Evolutionary conservation across 1,140 invertebrate species (phyloP).

Genomic region (Planococcus citri): DNA sequence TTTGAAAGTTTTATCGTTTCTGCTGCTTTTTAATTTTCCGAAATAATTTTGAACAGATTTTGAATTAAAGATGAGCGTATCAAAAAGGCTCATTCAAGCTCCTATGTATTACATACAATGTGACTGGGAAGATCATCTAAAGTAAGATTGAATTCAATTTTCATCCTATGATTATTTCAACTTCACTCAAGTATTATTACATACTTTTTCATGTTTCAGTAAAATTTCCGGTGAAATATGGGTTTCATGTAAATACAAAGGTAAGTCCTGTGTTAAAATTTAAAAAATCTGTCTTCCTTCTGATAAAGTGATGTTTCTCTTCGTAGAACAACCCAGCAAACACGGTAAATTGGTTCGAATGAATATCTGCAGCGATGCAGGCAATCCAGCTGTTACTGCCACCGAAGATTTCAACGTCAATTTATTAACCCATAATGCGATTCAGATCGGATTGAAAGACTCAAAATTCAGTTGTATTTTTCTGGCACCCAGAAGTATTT

Average conservation of each 20-base stretch:
- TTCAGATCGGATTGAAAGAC: slow-evolving; percentile 25
- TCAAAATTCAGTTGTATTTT: slow-evolving; percentile 24
- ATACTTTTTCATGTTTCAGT: slow-evolving; percentile 23
- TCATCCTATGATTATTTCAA: neutral
- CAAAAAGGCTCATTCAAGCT: no score
- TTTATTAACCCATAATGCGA: slow-evolving; percentile 22
- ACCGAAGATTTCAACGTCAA: slow-evolving; percentile 28
- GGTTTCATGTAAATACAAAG: slow-evolving; percentile 27
- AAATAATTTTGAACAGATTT: no score
- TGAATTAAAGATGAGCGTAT: no score
- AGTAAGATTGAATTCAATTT: neutral
- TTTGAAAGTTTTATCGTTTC: no score
- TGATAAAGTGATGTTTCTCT: slow-evolving; percentile 9
- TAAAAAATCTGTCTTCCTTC: neutral
- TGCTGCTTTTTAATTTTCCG: no score
- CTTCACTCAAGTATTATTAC: no score
- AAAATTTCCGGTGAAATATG: slow-evolving; percentile 25
- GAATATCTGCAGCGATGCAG: neutral
- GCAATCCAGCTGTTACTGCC: slow-evolving; percentile 21
- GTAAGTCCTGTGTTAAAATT: slow-evolving; percentile 22
- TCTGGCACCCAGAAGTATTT: slow-evolving; percentile 26
- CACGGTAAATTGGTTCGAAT: slow-evolving; percentile 25
- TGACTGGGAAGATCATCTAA: slow-evolving; percentile 24
- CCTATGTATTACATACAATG: slow-evolving; percentile 22
- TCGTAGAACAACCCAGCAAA: slow-evolving; percentile 25